Percentiles rank a stretch among this genome's conserved stretches.
phyloP scores from a whole-genome alignment of 2,888 invertebrate genomes.

The Prosopocoilus inquinatus region DNA sequence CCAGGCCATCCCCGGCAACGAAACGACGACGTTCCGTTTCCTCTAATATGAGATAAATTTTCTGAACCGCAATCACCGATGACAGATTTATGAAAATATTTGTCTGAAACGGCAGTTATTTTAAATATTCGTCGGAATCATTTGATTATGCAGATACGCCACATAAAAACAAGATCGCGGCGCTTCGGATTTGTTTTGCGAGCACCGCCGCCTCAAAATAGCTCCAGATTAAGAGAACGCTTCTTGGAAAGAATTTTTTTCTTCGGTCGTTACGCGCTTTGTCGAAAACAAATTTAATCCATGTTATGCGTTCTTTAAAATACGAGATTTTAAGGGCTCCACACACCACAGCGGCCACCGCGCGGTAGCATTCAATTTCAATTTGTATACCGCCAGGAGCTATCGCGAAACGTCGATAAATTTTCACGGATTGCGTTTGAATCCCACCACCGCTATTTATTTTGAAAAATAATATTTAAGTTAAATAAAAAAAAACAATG shows the following conservation, averaged over 20 bases:
- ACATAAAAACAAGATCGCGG: slow-evolving; percentile 41
- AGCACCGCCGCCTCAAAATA: slow-evolving; percentile 13
- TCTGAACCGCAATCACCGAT: slow-evolving; percentile 47
- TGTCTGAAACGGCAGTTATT: slow-evolving; percentile 51
- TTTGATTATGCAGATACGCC: slow-evolving; percentile 52
- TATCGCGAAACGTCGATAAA: no score
- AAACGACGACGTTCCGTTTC: slow-evolving; percentile 23
- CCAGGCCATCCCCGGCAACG: slow-evolving; percentile 2
- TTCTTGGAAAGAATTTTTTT: slow-evolving; percentile 13
- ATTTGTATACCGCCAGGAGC: no score
- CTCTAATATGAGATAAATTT: slow-evolving; percentile 29
- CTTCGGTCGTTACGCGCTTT: background rate
- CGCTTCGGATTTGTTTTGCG: slow-evolving; percentile 31
- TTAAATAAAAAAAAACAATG: no score
- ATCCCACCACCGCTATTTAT: no score
- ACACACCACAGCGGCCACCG: no score
- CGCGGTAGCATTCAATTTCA: no score
- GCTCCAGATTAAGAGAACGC: slow-evolving; percentile 20
- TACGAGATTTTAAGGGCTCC: no score
- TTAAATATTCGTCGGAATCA: slow-evolving; percentile 52
- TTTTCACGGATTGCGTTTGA: no score
- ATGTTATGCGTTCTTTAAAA: no score
- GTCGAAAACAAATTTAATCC: slow-evolving; percentile 10
- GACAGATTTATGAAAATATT: slow-evolving; percentile 55
- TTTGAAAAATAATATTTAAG: no score